These are phyloP conservation scores for Coptotermes formosanus DNA, from an alignment of 1,140 invertebrate species.

Conservation along the genomic window DNA sequence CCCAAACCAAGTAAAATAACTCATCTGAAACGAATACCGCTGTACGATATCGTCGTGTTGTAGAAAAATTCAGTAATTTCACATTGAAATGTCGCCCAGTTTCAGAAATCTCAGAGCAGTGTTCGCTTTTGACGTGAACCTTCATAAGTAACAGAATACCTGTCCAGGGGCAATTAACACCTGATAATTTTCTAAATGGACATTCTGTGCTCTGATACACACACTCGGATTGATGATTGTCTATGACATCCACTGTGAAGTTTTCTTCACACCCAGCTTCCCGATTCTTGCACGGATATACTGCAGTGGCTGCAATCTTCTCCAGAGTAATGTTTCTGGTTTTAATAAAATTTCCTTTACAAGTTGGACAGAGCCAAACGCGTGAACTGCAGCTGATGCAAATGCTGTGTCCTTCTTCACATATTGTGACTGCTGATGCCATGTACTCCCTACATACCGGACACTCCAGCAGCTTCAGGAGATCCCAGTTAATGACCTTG, in stretches of 20 bases:
- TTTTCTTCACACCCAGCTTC: conserved; percentile 27
- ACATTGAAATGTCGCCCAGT: too few relatives aligned
- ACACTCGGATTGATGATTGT: conserved; percentile 11
- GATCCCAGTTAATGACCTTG: background rate
- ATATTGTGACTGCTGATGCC: conserved; percentile 36
- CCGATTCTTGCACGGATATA: conserved; percentile 36
- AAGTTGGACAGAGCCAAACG: conserved; percentile 32
- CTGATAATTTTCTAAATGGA: background rate
- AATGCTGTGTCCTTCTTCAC: conserved; percentile 33
- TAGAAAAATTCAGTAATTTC: too few relatives aligned
- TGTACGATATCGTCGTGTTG: too few relatives aligned
- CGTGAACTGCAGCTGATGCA: conserved; percentile 29
- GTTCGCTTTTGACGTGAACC: too few relatives aligned
- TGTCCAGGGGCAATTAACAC: background rate
- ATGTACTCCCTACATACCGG: conserved; percentile 39
- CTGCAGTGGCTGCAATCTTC: conserved; percentile 43
- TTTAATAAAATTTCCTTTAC: conserved; percentile 51
- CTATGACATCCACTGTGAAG: background rate
- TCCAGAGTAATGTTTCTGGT: conserved; percentile 67
- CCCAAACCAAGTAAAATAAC: too few relatives aligned
- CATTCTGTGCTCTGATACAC: background rate
- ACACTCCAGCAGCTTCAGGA: conserved; percentile 36
- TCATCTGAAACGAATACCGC: too few relatives aligned
- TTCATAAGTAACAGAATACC: background rate
- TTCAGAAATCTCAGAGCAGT: too few relatives aligned